Conservation (phyloP, 2,888 invertebrate genomes). For the Anthophora plumipes region DNA sequence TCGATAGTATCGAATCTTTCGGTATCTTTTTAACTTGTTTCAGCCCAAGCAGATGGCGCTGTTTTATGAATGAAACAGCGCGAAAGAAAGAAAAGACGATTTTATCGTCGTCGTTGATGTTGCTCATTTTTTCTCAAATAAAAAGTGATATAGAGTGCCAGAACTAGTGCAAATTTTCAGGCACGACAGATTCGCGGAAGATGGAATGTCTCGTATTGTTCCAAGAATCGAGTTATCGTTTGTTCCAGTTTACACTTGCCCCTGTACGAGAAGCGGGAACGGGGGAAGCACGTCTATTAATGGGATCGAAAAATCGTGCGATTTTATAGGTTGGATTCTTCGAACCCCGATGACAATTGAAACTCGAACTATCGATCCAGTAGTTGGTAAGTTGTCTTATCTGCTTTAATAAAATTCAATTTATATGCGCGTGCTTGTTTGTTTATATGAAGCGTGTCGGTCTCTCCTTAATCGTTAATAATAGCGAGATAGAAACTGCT, state of each 20-base stretch:
- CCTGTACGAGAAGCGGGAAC: not conserved
- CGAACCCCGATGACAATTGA: slow-evolving; percentile 24
- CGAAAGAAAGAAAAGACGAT: not conserved
- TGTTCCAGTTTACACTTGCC: slow-evolving; percentile 48
- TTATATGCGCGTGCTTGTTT: not conserved
- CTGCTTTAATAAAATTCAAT: not conserved
- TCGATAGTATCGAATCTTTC: no score
- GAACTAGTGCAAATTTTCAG: not conserved
- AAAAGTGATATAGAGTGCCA: not conserved
- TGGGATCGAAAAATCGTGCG: slow-evolving; percentile 41
- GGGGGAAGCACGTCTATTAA: slow-evolving; percentile 1
- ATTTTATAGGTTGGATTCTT: slow-evolving; percentile 15
- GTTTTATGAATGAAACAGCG: slow-evolving; percentile 13
- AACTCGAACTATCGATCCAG: not conserved
- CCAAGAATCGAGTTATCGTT: slow-evolving; percentile 60
- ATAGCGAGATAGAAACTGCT: not conserved
- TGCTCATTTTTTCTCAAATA: not conserved
- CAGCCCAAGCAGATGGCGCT: not conserved
- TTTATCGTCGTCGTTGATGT: not conserved
- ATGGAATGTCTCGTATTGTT: slow-evolving; percentile 37
- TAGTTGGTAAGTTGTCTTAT: no score
- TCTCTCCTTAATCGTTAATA: not conserved
- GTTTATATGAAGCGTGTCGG: not conserved
- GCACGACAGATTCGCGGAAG: not conserved
- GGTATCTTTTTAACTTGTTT: not conserved